Percentiles rank a stretch among this genome's conserved stretches.
Conservation (phyloP, 2,113 vertebrate genomes). For the Gorsachius goisagi region DNA sequence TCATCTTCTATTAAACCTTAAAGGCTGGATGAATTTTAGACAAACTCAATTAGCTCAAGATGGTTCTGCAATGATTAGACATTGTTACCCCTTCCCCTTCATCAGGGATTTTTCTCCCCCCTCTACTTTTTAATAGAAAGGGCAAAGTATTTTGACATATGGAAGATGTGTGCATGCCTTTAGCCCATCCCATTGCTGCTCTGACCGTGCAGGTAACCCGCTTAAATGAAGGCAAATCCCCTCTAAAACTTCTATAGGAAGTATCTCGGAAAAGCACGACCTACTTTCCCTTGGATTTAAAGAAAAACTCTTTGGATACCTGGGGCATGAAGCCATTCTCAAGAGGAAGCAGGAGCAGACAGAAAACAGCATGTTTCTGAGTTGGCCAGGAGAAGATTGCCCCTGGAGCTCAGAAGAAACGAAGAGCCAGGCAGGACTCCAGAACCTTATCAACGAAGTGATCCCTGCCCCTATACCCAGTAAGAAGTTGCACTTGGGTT, state of each 20-base stretch:
- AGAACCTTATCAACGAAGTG: background rate
- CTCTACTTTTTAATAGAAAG: background rate
- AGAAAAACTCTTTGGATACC: background rate
- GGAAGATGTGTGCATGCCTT: background rate
- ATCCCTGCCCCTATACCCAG: background rate
- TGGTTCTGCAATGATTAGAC: slow-evolving; percentile 69
- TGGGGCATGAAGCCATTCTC: background rate
- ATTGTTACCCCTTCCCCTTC: slow-evolving; percentile 57
- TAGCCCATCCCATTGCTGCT: background rate
- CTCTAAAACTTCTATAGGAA: slow-evolving; percentile 18
- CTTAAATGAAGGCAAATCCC: background rate
- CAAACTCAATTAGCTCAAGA: slow-evolving; percentile 80
- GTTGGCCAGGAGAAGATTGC: background rate
- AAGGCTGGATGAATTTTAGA: slow-evolving; percentile 74
- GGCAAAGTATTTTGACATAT: slow-evolving; percentile 22
- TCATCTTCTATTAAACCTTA: slow-evolving; percentile 75
- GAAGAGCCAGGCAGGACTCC: background rate
- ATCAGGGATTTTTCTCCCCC: slow-evolving; percentile 47
- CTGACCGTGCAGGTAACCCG: background rate
- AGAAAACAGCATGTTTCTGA: background rate
- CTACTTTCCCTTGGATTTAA: background rate
- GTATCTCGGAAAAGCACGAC: background rate
- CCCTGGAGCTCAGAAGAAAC: background rate
- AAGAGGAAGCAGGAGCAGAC: background rate
- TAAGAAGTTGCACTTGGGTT: background rate